These are phyloP conservation scores for Heliconius congener DNA, from an alignment of 1,140 invertebrate species.

Conservation along the genomic window DNA sequence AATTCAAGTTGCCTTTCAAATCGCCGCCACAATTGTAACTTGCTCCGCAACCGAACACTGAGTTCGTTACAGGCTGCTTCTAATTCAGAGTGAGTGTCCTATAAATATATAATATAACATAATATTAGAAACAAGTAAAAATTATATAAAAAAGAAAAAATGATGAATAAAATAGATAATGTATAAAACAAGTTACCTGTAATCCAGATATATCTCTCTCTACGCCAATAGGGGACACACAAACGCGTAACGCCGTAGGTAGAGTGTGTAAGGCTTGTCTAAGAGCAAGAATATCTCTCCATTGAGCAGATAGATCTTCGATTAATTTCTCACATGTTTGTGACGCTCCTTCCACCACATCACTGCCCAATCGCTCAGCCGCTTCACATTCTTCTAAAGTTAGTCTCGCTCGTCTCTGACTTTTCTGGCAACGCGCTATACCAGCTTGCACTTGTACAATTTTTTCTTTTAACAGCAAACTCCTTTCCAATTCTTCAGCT, in stretches of 20 bases:
- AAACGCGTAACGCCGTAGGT: constrained; percentile 86
- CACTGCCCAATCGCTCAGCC: constrained; percentile 86
- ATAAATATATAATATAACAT: constrained; percentile 11
- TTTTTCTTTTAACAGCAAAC: constrained; percentile 86
- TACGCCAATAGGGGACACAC: constrained; percentile 87
- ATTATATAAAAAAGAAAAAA: background rate
- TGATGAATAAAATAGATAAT: background rate
- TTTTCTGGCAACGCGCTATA: constrained; percentile 84
- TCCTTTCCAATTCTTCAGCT: constrained; percentile 88
- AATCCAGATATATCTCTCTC: constrained; percentile 88
- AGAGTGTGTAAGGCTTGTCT: constrained; percentile 88
- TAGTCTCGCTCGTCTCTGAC: constrained; percentile 84
- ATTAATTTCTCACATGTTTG: constrained; percentile 85
- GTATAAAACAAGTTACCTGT: constrained; percentile 55
- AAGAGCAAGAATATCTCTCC: constrained; percentile 88
- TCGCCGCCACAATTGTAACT: constrained; percentile 86
- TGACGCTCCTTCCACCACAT: constrained; percentile 86
- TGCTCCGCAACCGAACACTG: constrained; percentile 83
- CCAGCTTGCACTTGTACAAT: constrained; percentile 87
- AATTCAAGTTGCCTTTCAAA: constrained; percentile 89
- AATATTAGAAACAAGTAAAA: background rate
- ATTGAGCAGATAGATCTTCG: constrained; percentile 85
- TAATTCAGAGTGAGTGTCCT: constrained; percentile 87
- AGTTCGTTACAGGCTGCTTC: constrained; percentile 86
- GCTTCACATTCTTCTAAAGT: constrained; percentile 87